Conservation (phyloP, 2,113 vertebrate genomes). For the Cheilinus undulatus region DNA sequence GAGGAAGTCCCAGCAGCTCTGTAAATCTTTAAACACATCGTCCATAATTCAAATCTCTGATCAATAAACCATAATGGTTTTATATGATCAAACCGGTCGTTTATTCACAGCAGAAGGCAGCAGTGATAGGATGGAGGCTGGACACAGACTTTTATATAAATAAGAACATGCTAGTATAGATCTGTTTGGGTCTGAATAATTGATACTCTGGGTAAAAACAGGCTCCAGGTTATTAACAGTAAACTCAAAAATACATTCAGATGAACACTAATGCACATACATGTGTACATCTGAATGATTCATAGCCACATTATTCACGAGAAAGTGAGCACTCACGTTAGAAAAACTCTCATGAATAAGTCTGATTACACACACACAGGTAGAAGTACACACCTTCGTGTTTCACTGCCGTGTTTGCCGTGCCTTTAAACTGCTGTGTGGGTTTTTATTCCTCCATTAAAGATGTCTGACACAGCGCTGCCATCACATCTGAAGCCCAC, state of each 20-base stretch:
- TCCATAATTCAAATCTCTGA: conserved; percentile 41
- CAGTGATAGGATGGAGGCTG: too few relatives aligned
- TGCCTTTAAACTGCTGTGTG: background rate
- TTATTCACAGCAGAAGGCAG: background rate
- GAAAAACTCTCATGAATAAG: conserved; percentile 15
- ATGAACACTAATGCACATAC: background rate
- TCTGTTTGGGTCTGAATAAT: conserved; percentile 32
- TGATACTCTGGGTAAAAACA: conserved; percentile 13
- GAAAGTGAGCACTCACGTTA: conserved; percentile 3
- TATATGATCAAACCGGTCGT: conserved; percentile 12
- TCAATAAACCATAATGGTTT: conserved; percentile 51
- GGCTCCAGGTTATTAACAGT: conserved; percentile 19
- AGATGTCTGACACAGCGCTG: background rate
- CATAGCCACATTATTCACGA: conserved; percentile 17
- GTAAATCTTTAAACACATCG: conserved; percentile 28
- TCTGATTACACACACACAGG: background rate
- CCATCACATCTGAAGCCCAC: background rate
- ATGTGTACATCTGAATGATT: conserved; percentile 34
- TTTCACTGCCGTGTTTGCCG: background rate
- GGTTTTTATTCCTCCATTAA: conserved; percentile 13
- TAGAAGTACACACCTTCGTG: background rate
- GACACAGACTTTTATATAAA: background rate
- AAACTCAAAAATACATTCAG: background rate
- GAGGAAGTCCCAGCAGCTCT: conserved; percentile 16
- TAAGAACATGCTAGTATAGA: background rate